Percentiles rank a stretch among this genome's conserved stretches.
These are phyloP conservation scores for Triplophysa dalaica DNA, from an alignment of 2,113 vertebrate species.

Conservation along the genomic window DNA sequence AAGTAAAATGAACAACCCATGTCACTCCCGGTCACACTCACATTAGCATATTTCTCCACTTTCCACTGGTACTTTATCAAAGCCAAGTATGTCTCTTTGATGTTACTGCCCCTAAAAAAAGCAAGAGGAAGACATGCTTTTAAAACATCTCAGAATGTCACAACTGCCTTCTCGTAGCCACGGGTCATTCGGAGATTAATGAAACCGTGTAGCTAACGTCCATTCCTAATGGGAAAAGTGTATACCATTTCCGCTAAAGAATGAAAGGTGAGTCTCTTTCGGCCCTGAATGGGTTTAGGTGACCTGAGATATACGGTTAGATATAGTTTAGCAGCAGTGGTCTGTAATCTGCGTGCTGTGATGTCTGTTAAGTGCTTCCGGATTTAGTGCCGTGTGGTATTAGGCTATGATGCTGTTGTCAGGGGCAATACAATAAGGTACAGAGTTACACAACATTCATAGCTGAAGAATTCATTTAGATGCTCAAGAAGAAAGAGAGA, in stretches of 20 bases:
- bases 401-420: background rate
- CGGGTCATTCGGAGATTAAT: slow-evolving; percentile 46
- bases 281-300: slow-evolving; percentile 19
- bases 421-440: background rate
- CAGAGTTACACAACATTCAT: background rate
- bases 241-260: slow-evolving; percentile 2
- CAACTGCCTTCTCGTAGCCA: slow-evolving; percentile 6
- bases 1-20: slow-evolving; percentile 39
- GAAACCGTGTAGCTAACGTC: slow-evolving; percentile 16
- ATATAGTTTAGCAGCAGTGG: slow-evolving; percentile 14
- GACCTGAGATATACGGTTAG: slow-evolving; percentile 4
- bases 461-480: background rate
- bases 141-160: slow-evolving; percentile 46
- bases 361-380: slow-evolving; percentile 30
- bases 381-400: slow-evolving; percentile 26
- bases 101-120: slow-evolving; percentile 35
- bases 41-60: slow-evolving; percentile 21
- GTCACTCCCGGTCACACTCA: slow-evolving; percentile 11
- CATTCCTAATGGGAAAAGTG: slow-evolving; percentile 24
- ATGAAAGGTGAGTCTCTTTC: slow-evolving; percentile 25
- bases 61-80: slow-evolving; percentile 41
- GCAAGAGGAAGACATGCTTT: slow-evolving; percentile 38
- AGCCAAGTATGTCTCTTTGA: slow-evolving; percentile 45
- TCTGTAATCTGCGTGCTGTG: slow-evolving; percentile 17
- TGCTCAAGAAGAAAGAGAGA: background rate